Evolutionary conservation across 2,888 invertebrate species (phyloP).

Genomic region (Hyppa rectilinea): DNA sequence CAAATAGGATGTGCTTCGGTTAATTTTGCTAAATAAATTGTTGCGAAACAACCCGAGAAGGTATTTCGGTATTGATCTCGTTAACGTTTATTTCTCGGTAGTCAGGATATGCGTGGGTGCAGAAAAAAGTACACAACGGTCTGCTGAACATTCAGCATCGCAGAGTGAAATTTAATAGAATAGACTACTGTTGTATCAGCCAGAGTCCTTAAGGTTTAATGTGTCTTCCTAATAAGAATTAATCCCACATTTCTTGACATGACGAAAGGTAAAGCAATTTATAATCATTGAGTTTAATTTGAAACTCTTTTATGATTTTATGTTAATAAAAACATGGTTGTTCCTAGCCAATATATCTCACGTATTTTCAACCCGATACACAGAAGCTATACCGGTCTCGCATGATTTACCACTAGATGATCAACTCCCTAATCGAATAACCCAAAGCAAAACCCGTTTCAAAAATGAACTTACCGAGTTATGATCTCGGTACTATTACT

Average conservation of each 20-base stretch:
- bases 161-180: not conserved
- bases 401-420: slow-evolving; percentile 47
- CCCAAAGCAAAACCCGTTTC: slow-evolving; percentile 54
- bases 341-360: slow-evolving; percentile 37
- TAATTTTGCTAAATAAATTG: slow-evolving; percentile 90
- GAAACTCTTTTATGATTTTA: not conserved
- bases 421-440: slow-evolving; percentile 55
- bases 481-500: slow-evolving; percentile 57
- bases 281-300: not conserved
- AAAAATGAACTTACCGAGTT: slow-evolving; percentile 47
- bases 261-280: not conserved
- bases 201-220: not conserved
- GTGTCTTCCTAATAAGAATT: not conserved
- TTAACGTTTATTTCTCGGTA: slow-evolving; percentile 74
- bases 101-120: slow-evolving; percentile 66
- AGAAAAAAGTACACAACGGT: slow-evolving; percentile 1
- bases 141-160: not conserved
- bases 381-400: slow-evolving; percentile 39
- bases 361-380: slow-evolving; percentile 20
- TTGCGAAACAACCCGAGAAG: slow-evolving; percentile 78
- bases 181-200: not conserved
- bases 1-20: slow-evolving; percentile 87
- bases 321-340: not conserved
- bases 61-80: slow-evolving; percentile 81
- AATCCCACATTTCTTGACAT: not conserved